These are phyloP conservation scores for Ditula angustiorana DNA, from an alignment of 2,888 invertebrate species.

Conservation along the genomic window DNA sequence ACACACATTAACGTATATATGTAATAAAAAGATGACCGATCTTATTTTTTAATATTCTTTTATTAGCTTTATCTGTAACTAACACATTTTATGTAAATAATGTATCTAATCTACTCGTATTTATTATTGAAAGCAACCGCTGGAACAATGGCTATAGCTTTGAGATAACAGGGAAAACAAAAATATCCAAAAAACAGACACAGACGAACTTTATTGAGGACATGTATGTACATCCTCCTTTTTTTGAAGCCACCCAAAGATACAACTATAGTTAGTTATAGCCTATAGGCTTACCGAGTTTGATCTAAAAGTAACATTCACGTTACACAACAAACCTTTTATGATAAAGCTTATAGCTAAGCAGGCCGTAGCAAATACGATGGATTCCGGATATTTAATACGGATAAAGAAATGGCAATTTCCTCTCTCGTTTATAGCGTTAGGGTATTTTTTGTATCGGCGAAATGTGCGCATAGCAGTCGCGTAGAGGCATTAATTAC, in stretches of 20 bases:
- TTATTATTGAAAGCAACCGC: no score
- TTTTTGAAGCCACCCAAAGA: background rate
- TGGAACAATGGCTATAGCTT: no score
- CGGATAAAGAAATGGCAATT: constrained; percentile 50
- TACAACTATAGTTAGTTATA: background rate
- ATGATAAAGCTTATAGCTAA: constrained; percentile 22
- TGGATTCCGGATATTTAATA: constrained; percentile 41
- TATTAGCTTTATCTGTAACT: no score
- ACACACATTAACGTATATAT: no score
- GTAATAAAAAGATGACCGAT: no score
- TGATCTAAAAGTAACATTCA: background rate
- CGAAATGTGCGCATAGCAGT: constrained; percentile 39
- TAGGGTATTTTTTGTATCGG: constrained; percentile 42
- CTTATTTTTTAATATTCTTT: no score
- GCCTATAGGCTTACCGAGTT: background rate
- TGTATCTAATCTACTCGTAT: no score
- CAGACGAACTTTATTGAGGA: no score
- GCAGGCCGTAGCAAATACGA: constrained; percentile 32
- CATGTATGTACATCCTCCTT: no score
- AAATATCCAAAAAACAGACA: no score
- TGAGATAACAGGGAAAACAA: no score
- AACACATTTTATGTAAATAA: no score
- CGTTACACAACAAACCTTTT: constrained; percentile 11
- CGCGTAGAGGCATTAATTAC: constrained; percentile 58
- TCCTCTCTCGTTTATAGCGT: constrained; percentile 58